These are phyloP conservation scores for Cryptocheilus praepositus DNA, from an alignment of 2,888 invertebrate genomes.

Conservation along the genomic window DNA sequence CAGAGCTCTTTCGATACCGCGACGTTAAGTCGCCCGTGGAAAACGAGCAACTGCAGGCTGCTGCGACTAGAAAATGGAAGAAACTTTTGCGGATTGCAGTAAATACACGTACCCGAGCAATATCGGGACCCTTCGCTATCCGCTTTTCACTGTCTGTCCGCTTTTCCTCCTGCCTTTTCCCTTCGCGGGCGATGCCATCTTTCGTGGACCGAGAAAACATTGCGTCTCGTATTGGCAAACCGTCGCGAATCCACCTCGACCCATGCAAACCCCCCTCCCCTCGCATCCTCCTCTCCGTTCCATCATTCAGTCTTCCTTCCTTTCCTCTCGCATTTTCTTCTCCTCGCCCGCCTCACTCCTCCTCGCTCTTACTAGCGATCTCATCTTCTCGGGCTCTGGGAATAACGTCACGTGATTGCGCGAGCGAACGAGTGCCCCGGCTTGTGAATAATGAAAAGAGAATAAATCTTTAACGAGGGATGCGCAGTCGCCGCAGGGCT, in stretches of 20 bases:
- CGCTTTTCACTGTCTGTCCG: constrained; percentile 8
- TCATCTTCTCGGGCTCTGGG: constrained; percentile 13
- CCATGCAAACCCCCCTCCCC: background rate
- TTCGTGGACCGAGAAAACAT: constrained; percentile 10
- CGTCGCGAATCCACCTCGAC: background rate
- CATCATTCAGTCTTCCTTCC: background rate
- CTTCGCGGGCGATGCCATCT: constrained; percentile 1
- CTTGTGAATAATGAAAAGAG: constrained; percentile 36
- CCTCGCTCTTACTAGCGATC: background rate
- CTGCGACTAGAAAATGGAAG: constrained; percentile 10
- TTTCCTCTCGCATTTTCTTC: background rate
- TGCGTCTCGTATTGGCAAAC: background rate
- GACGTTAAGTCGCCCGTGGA: constrained; percentile 5
- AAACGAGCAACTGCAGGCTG: constrained; percentile 11
- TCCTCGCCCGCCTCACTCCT: background rate
- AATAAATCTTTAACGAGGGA: constrained; percentile 39
- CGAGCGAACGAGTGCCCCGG: constrained; percentile 9
- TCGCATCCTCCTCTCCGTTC: background rate
- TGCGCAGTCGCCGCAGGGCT: background rate
- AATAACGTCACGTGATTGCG: constrained; percentile 43
- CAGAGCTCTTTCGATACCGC: background rate
- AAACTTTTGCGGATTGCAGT: constrained; percentile 25
- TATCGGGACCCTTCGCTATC: constrained; percentile 26
- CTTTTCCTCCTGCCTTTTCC: background rate
- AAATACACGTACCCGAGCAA: constrained; percentile 25